Evolutionary conservation across 1,140 invertebrate genomes (phyloP), one percentile per base, ranked within the genome.

Genomic region (Caerostris darwini): DNA sequence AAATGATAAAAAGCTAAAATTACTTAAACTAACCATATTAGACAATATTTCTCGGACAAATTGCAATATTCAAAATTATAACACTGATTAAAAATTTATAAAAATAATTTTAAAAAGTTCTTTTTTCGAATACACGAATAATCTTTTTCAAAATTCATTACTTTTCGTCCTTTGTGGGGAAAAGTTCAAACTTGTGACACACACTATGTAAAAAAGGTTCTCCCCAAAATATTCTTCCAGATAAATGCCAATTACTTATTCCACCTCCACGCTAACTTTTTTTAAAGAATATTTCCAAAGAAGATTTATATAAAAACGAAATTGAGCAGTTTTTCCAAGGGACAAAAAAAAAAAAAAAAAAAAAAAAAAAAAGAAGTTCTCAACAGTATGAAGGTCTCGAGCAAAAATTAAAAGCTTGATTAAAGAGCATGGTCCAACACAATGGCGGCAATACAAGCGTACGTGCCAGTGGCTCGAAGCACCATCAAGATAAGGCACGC

Each of bases 391-490:
- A 19, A 50, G 34, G 71, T 77, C 71, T 77, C 71, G 71, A 53
- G 71, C n/a, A 61, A 91, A 91, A 91, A 91, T 91, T 91, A 81
- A 91, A 81, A 91, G 77, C 69, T 71, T 81, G 54, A 59, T 81
- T 77, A 81, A 81, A 91, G 57, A 89, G 59, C 17, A 50, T 59
- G 50, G 59, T 17, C 58, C 12, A 67, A 91, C 71, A 91, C 90
- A 91, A 91, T 91, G 58, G 90, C 7, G 10, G 57, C 56, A 85
- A 54, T 17, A 50, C 56, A 53, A 54, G 50, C 5, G 90, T 61
- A 92, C 90, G 90, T 92, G 90, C 90, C 61, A 14, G 50, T 12
- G n/a, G 57, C 61, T 14, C 7, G n/a, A 19, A n/a, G 59, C 34
- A 19, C 90, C 77, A 64, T 57, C 50, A 58, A 64, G 90, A 92